Base-by-base conservation (phyloP, 2,888 invertebrate genomes). In the Caenorhabditis drosophilae region DNA sequence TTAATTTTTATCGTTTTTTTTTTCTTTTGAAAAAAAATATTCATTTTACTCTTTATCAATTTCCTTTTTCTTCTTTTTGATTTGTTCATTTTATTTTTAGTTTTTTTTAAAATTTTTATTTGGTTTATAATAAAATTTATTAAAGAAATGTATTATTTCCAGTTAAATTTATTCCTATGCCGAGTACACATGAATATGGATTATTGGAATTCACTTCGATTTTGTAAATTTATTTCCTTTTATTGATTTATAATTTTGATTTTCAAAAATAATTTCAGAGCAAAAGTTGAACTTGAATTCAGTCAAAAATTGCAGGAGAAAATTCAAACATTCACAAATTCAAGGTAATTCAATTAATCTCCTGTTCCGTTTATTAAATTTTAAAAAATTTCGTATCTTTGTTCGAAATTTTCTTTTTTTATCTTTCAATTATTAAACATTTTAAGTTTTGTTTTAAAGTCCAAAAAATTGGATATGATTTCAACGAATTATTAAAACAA, bases 311-410 rank as follows among this genome's bases (percentile, higher is more conserved):
- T 61, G 25, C 55, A 61, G 41, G 48, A 53, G 27, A 55, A 54
- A 38, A 61, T 61, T n/a, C 55, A 61, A 23, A 61, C 61, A 15
- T 61, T 61, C 47, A 51, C 51, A 16, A 51, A 55, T 25, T 61
- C 60, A 23, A 25, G 61, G 55, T 55, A 27, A 25, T n/a, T 20
- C 2, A n/a, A n/a, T n/a, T n/a, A n/a, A n/a, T n/a, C n/a, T n/a
- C n/a, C n/a, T n/a, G n/a, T n/a, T n/a, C n/a, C n/a, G n/a, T n/a
- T n/a, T n/a, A n/a, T n/a, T n/a, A n/a, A n/a, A n/a, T 4, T 20
- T 11, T 15, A 23, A 2, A 36, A 36, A 36, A 9, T 31, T 9
- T 31, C 31, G 7, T 6, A 6, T 31, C 6, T 6, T 31, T 31
- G 6, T 31, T 31, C 12, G 12, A 9, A 6, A 31, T 6, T 31